Evolutionary conservation across 1,140 invertebrate genomes (phyloP), one percentile per base, ranked within the genome.

Genomic region (Saccostrea glomerata): DNA sequence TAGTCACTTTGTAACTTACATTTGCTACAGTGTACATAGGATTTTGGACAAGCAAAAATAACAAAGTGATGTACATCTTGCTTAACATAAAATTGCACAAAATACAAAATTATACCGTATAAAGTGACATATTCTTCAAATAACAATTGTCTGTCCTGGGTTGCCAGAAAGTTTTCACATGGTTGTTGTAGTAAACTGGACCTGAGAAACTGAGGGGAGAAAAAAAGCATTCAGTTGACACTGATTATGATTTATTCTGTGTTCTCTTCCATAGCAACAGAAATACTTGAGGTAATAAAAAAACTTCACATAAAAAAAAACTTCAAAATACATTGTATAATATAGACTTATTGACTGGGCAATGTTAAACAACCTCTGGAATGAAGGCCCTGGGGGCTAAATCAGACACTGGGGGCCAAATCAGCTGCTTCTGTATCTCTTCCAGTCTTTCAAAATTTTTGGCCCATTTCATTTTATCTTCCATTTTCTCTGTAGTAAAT

Each of bases 391-490:
- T 96, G 1, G 96, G 96, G 89, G 97, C 97, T 66, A 97, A 92
- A 90, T 97, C 97, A n/a, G 95, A 93, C 17, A 97, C 96, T 12
- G 96, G 95, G 5, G 97, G 97, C 97, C 97, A 97, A 0, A 97
- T 95, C 47, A 97, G 95, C 91, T 96, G 97, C 54, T 96, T 94
- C 92, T 97, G 97, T 84, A 97, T 96, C 92, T 97, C 97, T 89
- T 97, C 95, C 5, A 97, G 94, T 60, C 97, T 93, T 91, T 97
- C 97, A 95, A 97, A 97, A 92, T 97, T 97, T 91, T 97, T 97
- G 77, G 97, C 93, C 97, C 97, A 97, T 92, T 96, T 96, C 95
- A 97, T 97, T 93, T 97, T 97, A 88, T 97, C 97, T 93, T 97
- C 97, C 73, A 97, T 94, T 91, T 96, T 96, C 87, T 96, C 96